These are phyloP conservation scores for Phyto melanocephala DNA, from an alignment of 2,888 invertebrate genomes.

Conservation along the genomic window DNA sequence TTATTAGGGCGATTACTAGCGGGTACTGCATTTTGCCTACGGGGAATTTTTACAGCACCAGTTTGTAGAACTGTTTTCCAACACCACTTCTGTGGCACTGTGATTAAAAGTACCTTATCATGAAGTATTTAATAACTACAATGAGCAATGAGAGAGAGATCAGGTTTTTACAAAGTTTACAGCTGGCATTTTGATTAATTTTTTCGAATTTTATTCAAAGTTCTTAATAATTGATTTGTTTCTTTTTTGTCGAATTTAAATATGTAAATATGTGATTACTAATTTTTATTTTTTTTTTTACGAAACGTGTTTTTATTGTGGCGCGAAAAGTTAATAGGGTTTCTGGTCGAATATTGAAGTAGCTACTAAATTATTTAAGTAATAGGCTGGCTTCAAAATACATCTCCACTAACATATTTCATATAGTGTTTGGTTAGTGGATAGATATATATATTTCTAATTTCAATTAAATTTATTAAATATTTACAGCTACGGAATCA, in stretches of 20 bases:
- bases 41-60: background rate
- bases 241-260: background rate
- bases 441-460: no score
- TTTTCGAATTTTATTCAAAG: background rate
- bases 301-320: background rate
- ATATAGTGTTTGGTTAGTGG: no score
- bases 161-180: slow-evolving; percentile 11
- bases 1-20: background rate
- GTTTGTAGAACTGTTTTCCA: no score
- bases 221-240: background rate
- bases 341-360: background rate
- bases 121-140: background rate
- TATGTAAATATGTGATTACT: background rate
- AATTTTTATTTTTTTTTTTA: background rate
- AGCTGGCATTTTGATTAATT: background rate
- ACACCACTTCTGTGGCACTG: background rate
- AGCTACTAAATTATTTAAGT: background rate
- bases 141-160: background rate
- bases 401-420: no score
- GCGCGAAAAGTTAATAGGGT: background rate
- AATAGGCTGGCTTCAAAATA: no score
- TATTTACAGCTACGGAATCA: no score
- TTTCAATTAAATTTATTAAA: no score
- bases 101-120: background rate
- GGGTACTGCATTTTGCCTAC: slow-evolving; percentile 19